A percentile compares a stretch with the other conserved stretches of the same genome.
These are phyloP conservation scores for Lerista edwardsae DNA, from an alignment of 2,797 vertebrate genomes.

Conservation along the genomic window DNA sequence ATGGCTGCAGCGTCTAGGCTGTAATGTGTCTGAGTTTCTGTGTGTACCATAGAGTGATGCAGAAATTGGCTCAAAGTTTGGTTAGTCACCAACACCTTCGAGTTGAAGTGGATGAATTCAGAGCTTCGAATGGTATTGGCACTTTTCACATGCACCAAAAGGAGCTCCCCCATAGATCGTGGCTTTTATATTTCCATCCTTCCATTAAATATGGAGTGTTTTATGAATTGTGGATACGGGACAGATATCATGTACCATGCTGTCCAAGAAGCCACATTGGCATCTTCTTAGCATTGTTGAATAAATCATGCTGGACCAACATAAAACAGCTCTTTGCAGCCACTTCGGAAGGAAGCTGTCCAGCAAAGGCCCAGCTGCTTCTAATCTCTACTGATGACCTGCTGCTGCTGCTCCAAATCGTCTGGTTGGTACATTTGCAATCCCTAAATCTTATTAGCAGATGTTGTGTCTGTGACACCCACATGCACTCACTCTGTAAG, in stretches of 20 bases:
- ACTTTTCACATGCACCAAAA: no score
- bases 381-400: constrained; percentile 17
- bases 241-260: no score
- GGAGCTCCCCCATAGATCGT: neutral
- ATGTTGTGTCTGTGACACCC: constrained; percentile 2
- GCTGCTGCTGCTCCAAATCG: neutral
- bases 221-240: neutral
- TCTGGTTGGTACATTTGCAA: neutral
- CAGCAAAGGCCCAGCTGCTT: constrained; percentile 56
- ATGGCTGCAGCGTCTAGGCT: neutral
- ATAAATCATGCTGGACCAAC: constrained; percentile 20
- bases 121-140: neutral
- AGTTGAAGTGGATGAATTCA: neutral
- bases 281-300: neutral
- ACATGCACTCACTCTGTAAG: neutral
- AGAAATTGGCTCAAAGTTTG: no score
- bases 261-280: neutral
- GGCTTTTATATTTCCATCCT: neutral
- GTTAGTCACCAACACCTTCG: neutral
- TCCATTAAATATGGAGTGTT: neutral
- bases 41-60: no score
- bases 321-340: constrained; percentile 19
- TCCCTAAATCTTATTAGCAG: neutral
- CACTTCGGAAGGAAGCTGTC: neutral
- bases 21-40: neutral